Conservation (phyloP, 2,888 invertebrate species). For the Perizoma flavofasciatum region DNA sequence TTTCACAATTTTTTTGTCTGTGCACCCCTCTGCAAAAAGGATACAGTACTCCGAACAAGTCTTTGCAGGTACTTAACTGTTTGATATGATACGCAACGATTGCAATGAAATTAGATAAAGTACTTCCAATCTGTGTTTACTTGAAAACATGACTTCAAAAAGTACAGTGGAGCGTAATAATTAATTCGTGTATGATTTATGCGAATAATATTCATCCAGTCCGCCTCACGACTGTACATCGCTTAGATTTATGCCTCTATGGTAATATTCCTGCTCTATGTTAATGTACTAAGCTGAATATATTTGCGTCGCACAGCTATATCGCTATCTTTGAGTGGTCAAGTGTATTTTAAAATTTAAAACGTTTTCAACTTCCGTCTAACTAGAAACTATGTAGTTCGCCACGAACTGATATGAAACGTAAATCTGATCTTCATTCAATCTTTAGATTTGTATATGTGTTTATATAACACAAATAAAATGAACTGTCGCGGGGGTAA, state of each 20-base stretch:
- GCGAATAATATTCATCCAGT: constrained; percentile 70
- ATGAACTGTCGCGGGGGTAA: too few relatives aligned
- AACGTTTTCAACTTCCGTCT: constrained; percentile 24
- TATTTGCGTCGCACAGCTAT: constrained; percentile 44
- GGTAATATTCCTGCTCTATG: constrained; percentile 46
- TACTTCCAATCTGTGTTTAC: too few relatives aligned
- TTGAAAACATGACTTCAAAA: constrained; percentile 28
- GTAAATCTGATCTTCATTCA: too few relatives aligned
- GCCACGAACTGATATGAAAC: too few relatives aligned
- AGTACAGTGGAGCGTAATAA: constrained; percentile 59
- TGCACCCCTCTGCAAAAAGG: too few relatives aligned
- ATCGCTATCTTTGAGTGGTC: constrained; percentile 41
- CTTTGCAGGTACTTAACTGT: too few relatives aligned
- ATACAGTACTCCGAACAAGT: too few relatives aligned
- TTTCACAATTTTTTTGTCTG: too few relatives aligned
- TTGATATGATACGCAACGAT: too few relatives aligned
- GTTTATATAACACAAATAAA: too few relatives aligned
- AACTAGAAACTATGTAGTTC: background rate
- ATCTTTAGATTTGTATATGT: too few relatives aligned
- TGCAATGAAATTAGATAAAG: too few relatives aligned
- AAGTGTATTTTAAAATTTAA: constrained; percentile 48
- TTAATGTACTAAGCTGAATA: constrained; percentile 49
- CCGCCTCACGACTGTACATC: constrained; percentile 47
- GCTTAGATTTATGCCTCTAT: constrained; percentile 56
- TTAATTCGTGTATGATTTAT: constrained; percentile 77